Evolutionary conservation across 2,113 vertebrate genomes (phyloP), one percentile per base, ranked within the genome.

Genomic region (Mystacornis crossleyi): DNA sequence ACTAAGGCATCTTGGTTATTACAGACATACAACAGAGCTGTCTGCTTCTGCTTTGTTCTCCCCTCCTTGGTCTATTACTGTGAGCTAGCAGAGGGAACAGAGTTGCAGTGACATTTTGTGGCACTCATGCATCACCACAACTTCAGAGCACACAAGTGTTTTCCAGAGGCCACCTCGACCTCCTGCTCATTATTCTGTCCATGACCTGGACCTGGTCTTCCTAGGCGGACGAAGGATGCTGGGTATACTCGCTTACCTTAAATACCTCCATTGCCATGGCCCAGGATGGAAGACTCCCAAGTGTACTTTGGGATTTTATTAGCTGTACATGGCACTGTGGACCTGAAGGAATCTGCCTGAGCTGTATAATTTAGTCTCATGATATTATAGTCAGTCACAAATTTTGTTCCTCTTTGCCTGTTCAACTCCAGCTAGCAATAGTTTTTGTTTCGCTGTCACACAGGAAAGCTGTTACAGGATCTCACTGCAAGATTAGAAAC

Each of bases 141-240:
- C 36, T 45, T 69, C 62, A 61, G 81, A 34, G 18, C 2, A 2
- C 42, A 25, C 18, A 48, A 21, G 15, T 0, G 0, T 65, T 75
- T 94, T 70, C 33, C 79, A 88, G 90, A 82, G 53, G n/a, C 23
- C 81, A 5, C 54, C 38, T 33, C 5, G 47, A 14, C 18, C 28
- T 77, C 58, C 54, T 80, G 14, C n/a, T 65, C 18, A 11, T 73
- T 77, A 17, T 80, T 14, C 50, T 60, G 6, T 36, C 43, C 47
- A 2, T 45, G 21, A n/a, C 17, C 48, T 38, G 48, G 40, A 19
- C 36, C 36, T 45, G 66, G 4, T 34, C 45, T 43, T 36, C 57
- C 53, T 7, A 12, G 40, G 51, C 33, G 67, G 69, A 7, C 0
- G 0, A 54, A 81, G 16, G 6, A 9, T 40, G 36, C 4, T 72